Percentiles rank a stretch among this genome's conserved stretches.
These are phyloP conservation scores for Rhimphoctona megacephalus DNA, from an alignment of 2,888 invertebrate species.

Conservation along the genomic window DNA sequence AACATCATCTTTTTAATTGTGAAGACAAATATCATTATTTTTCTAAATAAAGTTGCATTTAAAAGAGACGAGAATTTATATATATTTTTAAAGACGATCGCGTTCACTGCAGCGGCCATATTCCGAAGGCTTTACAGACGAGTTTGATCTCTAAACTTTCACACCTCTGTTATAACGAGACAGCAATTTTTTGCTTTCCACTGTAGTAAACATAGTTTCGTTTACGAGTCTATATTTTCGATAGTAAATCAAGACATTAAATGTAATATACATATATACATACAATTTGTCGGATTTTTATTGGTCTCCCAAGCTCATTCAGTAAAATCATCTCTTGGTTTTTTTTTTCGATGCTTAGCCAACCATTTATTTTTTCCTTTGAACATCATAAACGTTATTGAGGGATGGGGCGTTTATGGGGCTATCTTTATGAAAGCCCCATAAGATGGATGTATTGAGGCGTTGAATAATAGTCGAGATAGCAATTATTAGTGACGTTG, in stretches of 20 bases:
- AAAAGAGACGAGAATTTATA: neutral
- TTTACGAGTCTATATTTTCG: neutral
- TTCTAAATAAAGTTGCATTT: neutral
- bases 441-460: conserved; percentile 1
- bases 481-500: conserved; percentile 57
- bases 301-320: conserved; percentile 3
- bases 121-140: neutral
- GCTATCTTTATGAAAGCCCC: neutral
- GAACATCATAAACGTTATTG: conserved; percentile 42
- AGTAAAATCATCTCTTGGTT: conserved; percentile 14
- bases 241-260: conserved; percentile 20
- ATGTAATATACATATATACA: neutral
- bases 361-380: neutral
- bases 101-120: neutral
- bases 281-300: conserved; percentile 17
- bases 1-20: neutral
- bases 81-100: neutral
- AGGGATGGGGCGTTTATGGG: conserved; percentile 30
- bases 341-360: neutral
- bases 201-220: neutral
- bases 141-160: conserved; percentile 2
- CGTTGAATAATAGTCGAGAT: conserved; percentile 51
- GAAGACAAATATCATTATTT: neutral
- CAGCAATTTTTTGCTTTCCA: neutral
- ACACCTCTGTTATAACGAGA: neutral